phyloP scores from a whole-genome alignment of 2,113 vertebrate species.

The Lepus americanus region DNA sequence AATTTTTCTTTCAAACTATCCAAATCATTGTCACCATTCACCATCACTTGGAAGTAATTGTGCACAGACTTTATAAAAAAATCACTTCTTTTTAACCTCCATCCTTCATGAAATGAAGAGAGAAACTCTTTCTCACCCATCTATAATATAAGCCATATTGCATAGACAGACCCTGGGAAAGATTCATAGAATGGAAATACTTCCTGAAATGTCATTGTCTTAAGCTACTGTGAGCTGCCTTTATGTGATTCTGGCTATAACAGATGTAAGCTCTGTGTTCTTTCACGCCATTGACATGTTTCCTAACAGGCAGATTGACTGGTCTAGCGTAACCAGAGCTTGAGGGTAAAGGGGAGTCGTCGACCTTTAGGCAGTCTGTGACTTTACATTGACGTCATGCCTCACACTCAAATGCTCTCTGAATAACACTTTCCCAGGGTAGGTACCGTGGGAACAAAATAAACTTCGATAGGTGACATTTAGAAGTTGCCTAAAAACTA shows the following conservation, averaged over 20 bases:
- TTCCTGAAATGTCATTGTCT: conserved; percentile 58
- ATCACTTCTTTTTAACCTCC: conserved; percentile 7
- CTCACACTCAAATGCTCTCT: conserved; percentile 54
- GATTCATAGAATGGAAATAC: conserved; percentile 41
- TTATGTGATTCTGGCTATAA: conserved; percentile 52
- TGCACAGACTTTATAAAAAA: conserved; percentile 41
- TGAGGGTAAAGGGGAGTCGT: conserved; percentile 1
- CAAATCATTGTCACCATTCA: conserved; percentile 16
- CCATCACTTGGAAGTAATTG: conserved; percentile 16
- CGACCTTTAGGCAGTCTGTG: conserved; percentile 58
- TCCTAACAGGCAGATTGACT: conserved; percentile 47
- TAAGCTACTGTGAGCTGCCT: conserved; percentile 59
- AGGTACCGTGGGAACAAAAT: conserved; percentile 75
- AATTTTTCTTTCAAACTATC: conserved; percentile 59
- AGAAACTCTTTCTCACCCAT: neutral
- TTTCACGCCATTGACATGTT: conserved; percentile 54
- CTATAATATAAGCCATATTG: neutral
- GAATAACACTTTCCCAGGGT: conserved; percentile 64
- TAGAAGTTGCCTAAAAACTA: conserved; percentile 64
- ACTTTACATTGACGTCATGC: conserved; percentile 69
- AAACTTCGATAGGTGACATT: conserved; percentile 72
- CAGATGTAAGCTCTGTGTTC: conserved; percentile 69
- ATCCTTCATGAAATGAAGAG: neutral
- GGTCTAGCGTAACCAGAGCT: conserved; percentile 11
- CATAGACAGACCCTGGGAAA: conserved; percentile 15